phyloP scores from a whole-genome alignment of 1,140 invertebrate genomes.

The Dysdera silvatica region DNA sequence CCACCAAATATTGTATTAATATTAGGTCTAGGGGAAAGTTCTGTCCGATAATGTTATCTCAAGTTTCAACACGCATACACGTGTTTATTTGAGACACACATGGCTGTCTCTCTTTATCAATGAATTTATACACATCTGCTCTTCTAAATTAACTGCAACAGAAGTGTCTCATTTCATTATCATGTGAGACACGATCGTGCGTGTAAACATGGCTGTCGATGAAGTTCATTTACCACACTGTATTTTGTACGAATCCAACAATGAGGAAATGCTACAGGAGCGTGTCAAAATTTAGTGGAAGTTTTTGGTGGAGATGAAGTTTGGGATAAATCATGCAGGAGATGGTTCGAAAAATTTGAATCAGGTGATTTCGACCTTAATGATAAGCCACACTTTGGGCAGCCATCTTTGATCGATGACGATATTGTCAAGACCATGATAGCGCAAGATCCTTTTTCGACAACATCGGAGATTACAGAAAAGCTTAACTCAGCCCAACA shows the following conservation, averaged over 20 bases:
- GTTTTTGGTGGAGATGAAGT: background rate
- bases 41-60: too few relatives aligned
- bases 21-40: too few relatives aligned
- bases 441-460: background rate
- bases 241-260: conserved; percentile 2
- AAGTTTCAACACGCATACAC: too few relatives aligned
- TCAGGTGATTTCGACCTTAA: too few relatives aligned
- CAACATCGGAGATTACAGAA: background rate
- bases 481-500: conserved; percentile 11
- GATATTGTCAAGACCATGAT: background rate
- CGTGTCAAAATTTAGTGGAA: background rate
- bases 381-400: background rate
- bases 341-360: conserved; percentile 8
- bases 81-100: too few relatives aligned
- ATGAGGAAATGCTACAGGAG: background rate
- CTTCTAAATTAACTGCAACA: conserved; percentile 5
- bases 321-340: background rate
- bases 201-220: background rate
- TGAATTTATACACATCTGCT: background rate
- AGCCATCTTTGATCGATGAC: background rate
- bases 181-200: background rate
- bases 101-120: too few relatives aligned
- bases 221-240: background rate
- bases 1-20: too few relatives aligned
- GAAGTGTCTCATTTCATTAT: background rate